Percentiles rank a stretch among this genome's conserved stretches.
These are phyloP conservation scores for Nymphalis urticae DNA, from an alignment of 2,888 invertebrate species.

Conservation along the genomic window DNA sequence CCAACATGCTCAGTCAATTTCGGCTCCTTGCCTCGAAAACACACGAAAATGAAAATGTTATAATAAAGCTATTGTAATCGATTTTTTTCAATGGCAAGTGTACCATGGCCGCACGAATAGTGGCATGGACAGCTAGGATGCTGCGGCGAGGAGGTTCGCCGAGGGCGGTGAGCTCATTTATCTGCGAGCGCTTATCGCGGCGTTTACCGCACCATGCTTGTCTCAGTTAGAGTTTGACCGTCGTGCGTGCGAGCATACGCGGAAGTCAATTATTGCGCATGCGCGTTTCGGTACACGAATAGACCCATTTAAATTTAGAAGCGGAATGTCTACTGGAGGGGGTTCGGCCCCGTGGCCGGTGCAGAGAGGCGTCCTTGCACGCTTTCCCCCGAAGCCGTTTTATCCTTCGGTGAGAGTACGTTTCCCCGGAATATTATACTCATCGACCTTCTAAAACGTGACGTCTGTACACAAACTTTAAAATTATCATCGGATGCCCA, in stretches of 20 bases:
- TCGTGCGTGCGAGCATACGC: slow-evolving; percentile 78
- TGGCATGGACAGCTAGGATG: slow-evolving; percentile 73
- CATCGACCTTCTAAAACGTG: slow-evolving; percentile 59
- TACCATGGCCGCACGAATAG: slow-evolving; percentile 65
- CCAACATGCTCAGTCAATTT: slow-evolving; percentile 66
- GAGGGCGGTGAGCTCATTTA: slow-evolving; percentile 78
- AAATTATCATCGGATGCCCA: slow-evolving; percentile 68
- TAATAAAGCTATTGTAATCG: neutral
- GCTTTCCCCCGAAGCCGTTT: slow-evolving; percentile 66
- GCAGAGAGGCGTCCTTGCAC: slow-evolving; percentile 81
- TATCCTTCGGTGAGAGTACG: slow-evolving; percentile 75
- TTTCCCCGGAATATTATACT: slow-evolving; percentile 55
- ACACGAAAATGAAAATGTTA: slow-evolving; percentile 42
- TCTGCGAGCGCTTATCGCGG: slow-evolving; percentile 72
- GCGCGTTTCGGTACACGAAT: slow-evolving; percentile 75
- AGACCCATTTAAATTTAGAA: slow-evolving; percentile 78
- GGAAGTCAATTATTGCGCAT: slow-evolving; percentile 79
- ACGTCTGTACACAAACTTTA: slow-evolving; percentile 70
- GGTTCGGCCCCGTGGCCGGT: slow-evolving; percentile 89
- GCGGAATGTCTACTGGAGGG: slow-evolving; percentile 78
- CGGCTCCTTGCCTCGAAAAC: slow-evolving; percentile 69
- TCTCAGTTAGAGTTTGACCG: slow-evolving; percentile 76
- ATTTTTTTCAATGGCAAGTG: slow-evolving; percentile 43
- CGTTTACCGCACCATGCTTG: slow-evolving; percentile 60
- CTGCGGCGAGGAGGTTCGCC: slow-evolving; percentile 75